phyloP scores from a whole-genome alignment of 2,888 invertebrate species.

The Ectobius pallidus region DNA sequence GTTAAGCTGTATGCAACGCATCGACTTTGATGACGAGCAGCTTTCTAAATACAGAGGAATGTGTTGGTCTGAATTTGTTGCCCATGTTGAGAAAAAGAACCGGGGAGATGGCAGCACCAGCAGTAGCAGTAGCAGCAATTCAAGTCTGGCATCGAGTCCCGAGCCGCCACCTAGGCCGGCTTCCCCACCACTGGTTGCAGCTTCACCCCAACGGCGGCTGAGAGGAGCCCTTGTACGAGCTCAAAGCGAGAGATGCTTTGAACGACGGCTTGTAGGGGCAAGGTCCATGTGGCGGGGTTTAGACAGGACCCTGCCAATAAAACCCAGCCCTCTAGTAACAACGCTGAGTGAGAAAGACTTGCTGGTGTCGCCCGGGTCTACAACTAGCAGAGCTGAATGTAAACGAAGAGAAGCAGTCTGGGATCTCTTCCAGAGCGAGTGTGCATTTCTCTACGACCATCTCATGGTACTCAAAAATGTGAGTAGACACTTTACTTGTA shows the following conservation, averaged over 20 bases:
- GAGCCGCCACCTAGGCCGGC: conserved; percentile 21
- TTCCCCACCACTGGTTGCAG: conserved; percentile 30
- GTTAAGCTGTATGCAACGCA: conserved; percentile 57
- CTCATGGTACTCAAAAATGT: conserved; percentile 66
- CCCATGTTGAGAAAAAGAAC: conserved; percentile 51
- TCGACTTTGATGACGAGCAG: conserved; percentile 60
- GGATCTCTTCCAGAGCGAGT: conserved; percentile 67
- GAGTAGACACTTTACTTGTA: conserved; percentile 46
- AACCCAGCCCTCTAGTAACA: conserved; percentile 42
- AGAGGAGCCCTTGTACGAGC: conserved; percentile 49
- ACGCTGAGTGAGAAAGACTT: conserved; percentile 46
- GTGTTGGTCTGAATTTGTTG: conserved; percentile 55
- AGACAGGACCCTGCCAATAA: conserved; percentile 43
- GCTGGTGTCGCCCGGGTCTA: conserved; percentile 45
- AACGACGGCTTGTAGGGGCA: conserved; percentile 45
- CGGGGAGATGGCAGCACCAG: conserved; percentile 34
- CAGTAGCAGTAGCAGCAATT: conserved; percentile 38
- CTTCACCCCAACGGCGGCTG: conserved; percentile 29
- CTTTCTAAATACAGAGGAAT: conserved; percentile 58
- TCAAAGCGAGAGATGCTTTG: conserved; percentile 51
- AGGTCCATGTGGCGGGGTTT: conserved; percentile 41
- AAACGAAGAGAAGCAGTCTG: conserved; percentile 63
- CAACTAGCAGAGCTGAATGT: conserved; percentile 48
- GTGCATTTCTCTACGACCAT: conserved; percentile 65
- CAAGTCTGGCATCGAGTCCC: conserved; percentile 13